Base-by-base conservation (phyloP, 2,797 vertebrate genomes). In the Falco berigora region DNA sequence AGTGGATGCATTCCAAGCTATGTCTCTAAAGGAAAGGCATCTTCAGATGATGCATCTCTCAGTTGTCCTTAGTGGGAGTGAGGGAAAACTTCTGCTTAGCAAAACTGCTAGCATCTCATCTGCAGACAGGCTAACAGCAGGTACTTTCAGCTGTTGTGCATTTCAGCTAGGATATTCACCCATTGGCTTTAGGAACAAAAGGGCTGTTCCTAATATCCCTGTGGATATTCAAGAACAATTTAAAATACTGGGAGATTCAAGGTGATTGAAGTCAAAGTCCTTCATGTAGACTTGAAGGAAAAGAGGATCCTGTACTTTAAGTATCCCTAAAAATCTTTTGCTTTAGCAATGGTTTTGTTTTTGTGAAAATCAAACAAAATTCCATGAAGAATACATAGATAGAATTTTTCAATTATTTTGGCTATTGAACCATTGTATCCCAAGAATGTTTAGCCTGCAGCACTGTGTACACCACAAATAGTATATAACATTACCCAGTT, bases 401-500 rank as follows among this genome's bases (percentile, higher is more conserved):
- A 49, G 22, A 10, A 30, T 52, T 87, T 95, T 74, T 1, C 73
- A 87, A 63, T 85, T 82, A 30, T 91, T 96, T 84, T 72, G 47
- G 10, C 36, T 81, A 36, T 78, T 10, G 7, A 55, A 89, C 14
- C 14, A 42, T 50, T 22, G 7, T 49, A 83, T 50, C 10, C n/a
- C 9, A 92, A 52, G 49, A 89, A 89, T 59, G 71, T 94, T 94
- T 94, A 71, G 61, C 78, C 67, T 92, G 64, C 12, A 91, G 62
- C 36, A 93, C 81, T 93, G 88, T 89, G 24, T 91, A 67, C 10
- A 76, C 10, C 53, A 80, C 75, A 90, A 80, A 92, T 34, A 67
- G 15, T 22, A 56, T 76, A 81, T 79, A 95, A 44, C 14, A 61
- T 93, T 90, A 93, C 36, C n/a, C 14, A 91, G 42, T 95, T 97